Evolutionary conservation across 1,140 invertebrate species (phyloP), one percentile per base, ranked within the genome.

Genomic region (Aphis gossypii): DNA sequence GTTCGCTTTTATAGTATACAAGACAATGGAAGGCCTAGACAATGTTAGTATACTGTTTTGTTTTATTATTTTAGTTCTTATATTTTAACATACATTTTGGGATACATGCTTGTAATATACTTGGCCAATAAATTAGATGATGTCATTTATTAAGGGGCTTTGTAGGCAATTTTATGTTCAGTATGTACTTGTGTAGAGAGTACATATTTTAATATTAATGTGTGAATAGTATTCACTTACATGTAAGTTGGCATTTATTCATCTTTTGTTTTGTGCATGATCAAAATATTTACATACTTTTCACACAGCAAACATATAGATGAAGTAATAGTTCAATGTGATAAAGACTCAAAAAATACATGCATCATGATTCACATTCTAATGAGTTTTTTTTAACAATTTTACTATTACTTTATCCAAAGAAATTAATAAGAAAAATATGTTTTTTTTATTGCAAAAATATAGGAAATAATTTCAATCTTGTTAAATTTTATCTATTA

Each of bases 1-100:
- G 60, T 99, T 99, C 95, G 98, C 98, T 86, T 99, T 99, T 95
- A 98, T 99, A 94, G 98, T 99, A 41, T 99, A 99, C 95, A 97
- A 97, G 94, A 96, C 96, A 94, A 97, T 98, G 93, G 98, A 98
- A 95, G 97, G 98, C 84, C 97, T 99, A 93, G 98, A 99, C 94
- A 98, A 98, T 96, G 98, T 99, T 95, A 95, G 91, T 90, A 88
- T 93, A n/a, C 14, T 14, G 20, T 44, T 41, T 30, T 8, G 7
- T 25, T 41, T 60, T 60, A 60, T 25, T 35, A 51, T n/a, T 30
- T 11, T 60, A 38, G 51, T 88, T 51, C 1, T 48, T 21, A 21
- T 86, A 25, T 86, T 44, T 44, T 25, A 25, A 44, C n/a, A 76
- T 18, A 4, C 0, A 35, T 20, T n/a, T 18, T 76, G 4, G 9